Percentiles rank a stretch among this genome's conserved stretches.
Evolutionary conservation across 2,113 vertebrate genomes (phyloP).

Genomic region (Chelonoidis abingdonii): DNA sequence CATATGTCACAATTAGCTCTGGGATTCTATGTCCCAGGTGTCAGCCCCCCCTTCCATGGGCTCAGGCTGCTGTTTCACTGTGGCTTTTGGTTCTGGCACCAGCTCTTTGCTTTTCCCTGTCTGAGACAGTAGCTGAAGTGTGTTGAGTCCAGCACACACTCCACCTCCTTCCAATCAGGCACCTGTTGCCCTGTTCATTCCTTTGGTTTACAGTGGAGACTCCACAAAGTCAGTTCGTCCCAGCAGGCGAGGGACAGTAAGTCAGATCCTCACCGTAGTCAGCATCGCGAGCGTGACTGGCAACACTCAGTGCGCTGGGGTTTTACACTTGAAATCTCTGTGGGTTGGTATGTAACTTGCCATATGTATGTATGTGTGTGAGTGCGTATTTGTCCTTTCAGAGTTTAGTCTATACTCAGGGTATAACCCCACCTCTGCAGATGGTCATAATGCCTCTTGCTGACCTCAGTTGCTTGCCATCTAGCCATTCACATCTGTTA

Average conservation of each 20-base stretch:
- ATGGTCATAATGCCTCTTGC: not conserved
- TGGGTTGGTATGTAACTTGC: not conserved
- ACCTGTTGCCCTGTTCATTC: not conserved
- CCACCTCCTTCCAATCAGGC: not conserved
- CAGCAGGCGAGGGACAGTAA: not conserved
- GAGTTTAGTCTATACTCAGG: not conserved
- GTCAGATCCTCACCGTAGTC: not conserved
- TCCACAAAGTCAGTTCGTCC: not conserved
- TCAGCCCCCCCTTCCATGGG: not conserved
- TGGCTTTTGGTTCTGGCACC: not conserved
- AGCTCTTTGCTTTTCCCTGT: not conserved
- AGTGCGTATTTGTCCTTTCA: not conserved
- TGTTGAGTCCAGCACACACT: not conserved
- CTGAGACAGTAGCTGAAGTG: not conserved
- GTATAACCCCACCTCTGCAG: not conserved
- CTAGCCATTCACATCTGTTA: not conserved
- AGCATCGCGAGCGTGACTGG: not conserved
- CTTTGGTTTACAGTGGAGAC: not conserved
- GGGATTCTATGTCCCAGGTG: not conserved
- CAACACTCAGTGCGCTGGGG: not conserved
- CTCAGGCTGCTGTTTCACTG: not conserved
- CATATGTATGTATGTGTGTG: not conserved
- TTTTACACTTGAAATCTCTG: not conserved
- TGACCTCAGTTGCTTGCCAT: not conserved
- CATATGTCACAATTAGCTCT: not conserved